Percentiles rank a stretch among this genome's conserved stretches.
Evolutionary conservation across 2,888 invertebrate species (phyloP).

Genomic region (Luffia ferchaultella): DNA sequence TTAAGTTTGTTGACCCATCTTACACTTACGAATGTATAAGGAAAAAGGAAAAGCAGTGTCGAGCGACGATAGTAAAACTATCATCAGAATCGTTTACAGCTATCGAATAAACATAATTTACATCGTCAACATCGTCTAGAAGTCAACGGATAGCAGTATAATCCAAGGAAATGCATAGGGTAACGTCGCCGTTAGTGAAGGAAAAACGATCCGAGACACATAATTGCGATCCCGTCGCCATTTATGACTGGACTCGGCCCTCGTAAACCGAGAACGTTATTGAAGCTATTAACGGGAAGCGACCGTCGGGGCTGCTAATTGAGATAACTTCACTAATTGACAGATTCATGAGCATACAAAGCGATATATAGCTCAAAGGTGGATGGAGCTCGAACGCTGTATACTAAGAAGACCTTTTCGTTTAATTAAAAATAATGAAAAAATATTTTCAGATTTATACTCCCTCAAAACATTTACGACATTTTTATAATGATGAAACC

Average conservation of each 20-base stretch:
- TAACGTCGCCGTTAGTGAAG: not conserved
- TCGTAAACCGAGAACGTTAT: not conserved
- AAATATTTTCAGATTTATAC: no score
- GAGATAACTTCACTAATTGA: not conserved
- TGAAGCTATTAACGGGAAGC: no score
- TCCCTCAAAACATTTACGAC: no score
- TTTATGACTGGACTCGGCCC: not conserved
- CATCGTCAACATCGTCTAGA: not conserved
- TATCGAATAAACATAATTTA: no score
- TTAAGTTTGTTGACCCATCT: no score
- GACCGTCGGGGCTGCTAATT: not conserved
- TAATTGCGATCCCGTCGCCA: not conserved
- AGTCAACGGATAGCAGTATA: not conserved
- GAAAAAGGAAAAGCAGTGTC: no score
- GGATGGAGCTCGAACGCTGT: not conserved
- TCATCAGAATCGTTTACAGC: no score
- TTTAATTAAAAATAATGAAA: no score
- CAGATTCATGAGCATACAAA: not conserved
- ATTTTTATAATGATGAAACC: not conserved
- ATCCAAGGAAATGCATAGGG: not conserved
- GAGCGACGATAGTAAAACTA: no score
- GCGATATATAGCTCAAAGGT: not conserved
- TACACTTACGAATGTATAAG: no score
- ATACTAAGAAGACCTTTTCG: no score
- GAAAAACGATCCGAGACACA: not conserved